phyloP scores from a whole-genome alignment of 2,888 invertebrate genomes.

The Philopedon plagiatum region DNA sequence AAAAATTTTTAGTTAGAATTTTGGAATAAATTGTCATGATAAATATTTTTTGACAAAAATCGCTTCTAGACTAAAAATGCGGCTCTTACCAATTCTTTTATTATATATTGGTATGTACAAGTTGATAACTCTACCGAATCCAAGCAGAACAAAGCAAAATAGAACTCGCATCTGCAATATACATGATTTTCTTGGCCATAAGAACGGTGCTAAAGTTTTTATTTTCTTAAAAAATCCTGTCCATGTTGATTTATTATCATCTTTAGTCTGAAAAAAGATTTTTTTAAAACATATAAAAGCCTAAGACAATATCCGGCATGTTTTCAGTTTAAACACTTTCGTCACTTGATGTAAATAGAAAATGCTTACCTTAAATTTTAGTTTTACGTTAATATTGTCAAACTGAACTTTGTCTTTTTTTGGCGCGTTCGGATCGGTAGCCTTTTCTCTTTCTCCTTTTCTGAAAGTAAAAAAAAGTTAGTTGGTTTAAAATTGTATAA shows the following conservation, averaged over 20 bases:
- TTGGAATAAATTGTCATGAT: no score
- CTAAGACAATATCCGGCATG: no score
- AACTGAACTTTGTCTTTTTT: conserved; percentile 57
- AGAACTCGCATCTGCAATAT: conserved; percentile 86
- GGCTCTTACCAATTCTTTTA: conserved; percentile 91
- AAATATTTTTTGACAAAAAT: no score
- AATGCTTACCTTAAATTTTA: conserved; percentile 59
- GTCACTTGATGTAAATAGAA: not conserved
- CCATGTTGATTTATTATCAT: conserved; percentile 82
- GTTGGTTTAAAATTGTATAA: no score
- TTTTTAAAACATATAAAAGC: no score
- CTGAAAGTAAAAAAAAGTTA: conserved; percentile 23
- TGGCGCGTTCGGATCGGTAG: conserved; percentile 41
- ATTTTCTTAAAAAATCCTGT: conserved; percentile 84
- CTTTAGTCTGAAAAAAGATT: conserved; percentile 63
- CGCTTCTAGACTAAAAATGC: no score
- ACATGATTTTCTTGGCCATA: conserved; percentile 91
- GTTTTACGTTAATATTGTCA: conserved; percentile 60
- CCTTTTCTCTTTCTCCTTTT: conserved; percentile 41
- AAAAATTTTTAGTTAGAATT: no score
- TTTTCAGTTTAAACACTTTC: no score
- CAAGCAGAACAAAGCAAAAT: conserved; percentile 83
- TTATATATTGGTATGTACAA: conserved; percentile 94
- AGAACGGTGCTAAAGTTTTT: conserved; percentile 86
- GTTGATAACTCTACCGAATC: conserved; percentile 88